A percentile compares a stretch with the other conserved stretches of the same genome.
Conservation (phyloP, 1,140 invertebrate species). For the Akabosia matsudoensis region DNA sequence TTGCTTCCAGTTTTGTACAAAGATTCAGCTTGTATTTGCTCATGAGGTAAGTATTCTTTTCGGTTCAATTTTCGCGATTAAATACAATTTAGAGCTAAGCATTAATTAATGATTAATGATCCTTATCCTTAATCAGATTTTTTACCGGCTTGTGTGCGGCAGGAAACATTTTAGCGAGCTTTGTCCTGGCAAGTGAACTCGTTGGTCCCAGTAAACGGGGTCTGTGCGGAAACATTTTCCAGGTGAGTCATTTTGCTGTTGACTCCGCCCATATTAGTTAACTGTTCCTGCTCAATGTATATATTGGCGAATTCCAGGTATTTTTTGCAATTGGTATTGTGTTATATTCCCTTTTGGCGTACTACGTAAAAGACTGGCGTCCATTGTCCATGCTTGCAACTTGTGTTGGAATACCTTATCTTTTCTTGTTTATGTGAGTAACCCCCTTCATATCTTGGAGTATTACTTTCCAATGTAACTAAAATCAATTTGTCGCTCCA, state of each 20-base stretch:
- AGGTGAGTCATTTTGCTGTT: constrained; percentile 30
- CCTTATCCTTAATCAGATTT: constrained; percentile 35
- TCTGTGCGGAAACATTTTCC: constrained; percentile 42
- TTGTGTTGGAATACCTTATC: constrained; percentile 27
- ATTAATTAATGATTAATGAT: neutral
- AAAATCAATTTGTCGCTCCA: no score
- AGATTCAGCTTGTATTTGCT: constrained; percentile 24
- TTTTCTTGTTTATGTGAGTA: constrained; percentile 35
- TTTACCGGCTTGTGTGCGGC: constrained; percentile 37
- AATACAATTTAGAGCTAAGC: no score
- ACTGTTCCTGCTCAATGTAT: neutral
- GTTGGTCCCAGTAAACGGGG: constrained; percentile 39
- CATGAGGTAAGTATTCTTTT: constrained; percentile 15
- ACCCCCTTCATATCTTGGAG: neutral
- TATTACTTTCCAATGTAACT: no score
- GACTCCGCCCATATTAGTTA: no score
- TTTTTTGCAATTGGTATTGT: constrained; percentile 45
- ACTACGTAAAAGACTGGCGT: constrained; percentile 36
- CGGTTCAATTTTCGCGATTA: no score
- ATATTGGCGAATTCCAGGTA: constrained; percentile 12
- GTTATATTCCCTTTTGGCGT: constrained; percentile 30
- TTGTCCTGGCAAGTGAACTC: constrained; percentile 39
- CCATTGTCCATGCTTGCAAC: constrained; percentile 31
- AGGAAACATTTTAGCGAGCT: constrained; percentile 37
- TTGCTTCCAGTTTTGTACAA: constrained; percentile 26